These are phyloP conservation scores for Boloria euphrosyne DNA, from an alignment of 2,888 invertebrate genomes.

Conservation along the genomic window DNA sequence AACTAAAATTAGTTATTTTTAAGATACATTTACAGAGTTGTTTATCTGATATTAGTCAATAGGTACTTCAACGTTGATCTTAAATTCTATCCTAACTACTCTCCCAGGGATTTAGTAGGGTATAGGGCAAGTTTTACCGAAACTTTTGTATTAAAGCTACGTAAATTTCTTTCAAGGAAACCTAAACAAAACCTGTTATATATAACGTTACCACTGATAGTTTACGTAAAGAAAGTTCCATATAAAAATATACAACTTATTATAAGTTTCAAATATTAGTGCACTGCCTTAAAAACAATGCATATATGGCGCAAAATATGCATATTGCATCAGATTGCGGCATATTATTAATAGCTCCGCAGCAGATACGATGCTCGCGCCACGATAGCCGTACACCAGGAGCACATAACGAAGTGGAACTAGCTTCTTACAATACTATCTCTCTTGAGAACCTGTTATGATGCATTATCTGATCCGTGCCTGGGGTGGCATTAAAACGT, in stretches of 20 bases:
- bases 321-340: conserved; percentile 63
- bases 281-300: background rate
- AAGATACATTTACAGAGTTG: no score
- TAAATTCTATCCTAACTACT: no score
- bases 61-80: no score
- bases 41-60: no score
- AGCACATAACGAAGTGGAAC: conserved; percentile 75
- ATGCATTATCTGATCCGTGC: conserved; percentile 78
- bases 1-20: no score
- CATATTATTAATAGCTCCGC: conserved; percentile 71
- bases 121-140: no score
- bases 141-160: no score
- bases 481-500: conserved; percentile 61
- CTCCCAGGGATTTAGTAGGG: no score
- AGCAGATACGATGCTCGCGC: conserved; percentile 61
- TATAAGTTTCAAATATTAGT: background rate
- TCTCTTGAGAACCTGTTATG: conserved; percentile 76
- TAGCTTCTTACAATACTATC: conserved; percentile 79
- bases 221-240: no score
- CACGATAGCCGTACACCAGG: conserved; percentile 68
- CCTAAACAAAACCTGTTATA: no score
- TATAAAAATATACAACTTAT: background rate
- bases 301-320: conserved; percentile 13
- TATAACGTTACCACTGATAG: no score
- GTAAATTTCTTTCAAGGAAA: no score